phyloP scores from a whole-genome alignment of 2,888 invertebrate species.

The Horisme vitalbata region DNA sequence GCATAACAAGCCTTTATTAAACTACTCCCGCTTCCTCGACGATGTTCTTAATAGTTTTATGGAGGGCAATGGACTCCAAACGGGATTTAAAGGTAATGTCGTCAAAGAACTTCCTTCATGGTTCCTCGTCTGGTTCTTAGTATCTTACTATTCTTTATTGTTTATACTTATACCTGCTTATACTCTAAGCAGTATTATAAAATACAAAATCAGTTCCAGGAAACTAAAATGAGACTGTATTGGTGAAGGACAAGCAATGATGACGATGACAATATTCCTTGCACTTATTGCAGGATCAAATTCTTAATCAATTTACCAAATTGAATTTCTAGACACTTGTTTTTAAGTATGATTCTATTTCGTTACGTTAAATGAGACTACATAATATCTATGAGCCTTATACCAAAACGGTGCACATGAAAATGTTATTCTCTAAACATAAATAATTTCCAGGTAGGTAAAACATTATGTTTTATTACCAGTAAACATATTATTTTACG shows the following conservation, averaged over 20 bases:
- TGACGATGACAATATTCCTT: too few species aligned
- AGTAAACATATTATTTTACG: constrained; percentile 5
- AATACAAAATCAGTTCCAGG: neutral
- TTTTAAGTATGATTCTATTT: too few species aligned
- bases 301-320: too few species aligned
- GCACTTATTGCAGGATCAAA: too few species aligned
- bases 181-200: too few species aligned
- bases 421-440: neutral
- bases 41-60: constrained; percentile 49
- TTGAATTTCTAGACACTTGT: too few species aligned
- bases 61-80: constrained; percentile 34
- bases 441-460: constrained; percentile 10
- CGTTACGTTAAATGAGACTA: neutral
- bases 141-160: too few species aligned
- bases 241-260: too few species aligned
- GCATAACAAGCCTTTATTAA: constrained; percentile 78
- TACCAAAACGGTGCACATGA: neutral
- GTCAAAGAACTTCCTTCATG: constrained; percentile 20
- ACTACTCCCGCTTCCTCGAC: constrained; percentile 53
- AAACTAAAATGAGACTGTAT: too few species aligned
- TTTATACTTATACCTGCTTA: too few species aligned
- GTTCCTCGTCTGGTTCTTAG: too few species aligned
- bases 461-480: constrained; percentile 1
- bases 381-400: neutral
- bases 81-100: constrained; percentile 29